Evolutionary conservation across 2,888 invertebrate species (phyloP).

Genomic region (Nycteola revayana): DNA sequence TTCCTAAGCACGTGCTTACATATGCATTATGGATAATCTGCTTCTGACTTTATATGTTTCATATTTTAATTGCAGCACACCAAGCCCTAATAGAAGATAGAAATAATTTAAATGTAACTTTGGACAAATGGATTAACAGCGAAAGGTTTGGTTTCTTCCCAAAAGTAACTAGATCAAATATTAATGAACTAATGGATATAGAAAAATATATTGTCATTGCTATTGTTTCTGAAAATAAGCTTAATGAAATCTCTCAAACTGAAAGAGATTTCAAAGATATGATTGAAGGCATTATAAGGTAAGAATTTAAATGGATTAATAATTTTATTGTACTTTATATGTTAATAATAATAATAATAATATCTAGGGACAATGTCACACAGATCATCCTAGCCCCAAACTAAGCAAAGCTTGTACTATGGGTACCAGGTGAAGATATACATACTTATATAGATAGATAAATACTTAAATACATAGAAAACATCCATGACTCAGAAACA

Average conservation of each 20-base stretch:
- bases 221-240: slow-evolving; percentile 93
- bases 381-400: too few relatives aligned
- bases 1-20: too few relatives aligned
- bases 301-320: slow-evolving; percentile 29
- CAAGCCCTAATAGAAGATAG: slow-evolving; percentile 48
- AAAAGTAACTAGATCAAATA: slow-evolving; percentile 91
- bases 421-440: too few relatives aligned
- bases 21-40: too few relatives aligned
- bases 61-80: slow-evolving; percentile 46
- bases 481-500: too few relatives aligned
- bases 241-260: slow-evolving; percentile 89
- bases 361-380: too few relatives aligned
- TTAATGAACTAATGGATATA: slow-evolving; percentile 91
- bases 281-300: slow-evolving; percentile 89
- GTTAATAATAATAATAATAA: too few relatives aligned
- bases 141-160: slow-evolving; percentile 95
- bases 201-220: slow-evolving; percentile 94
- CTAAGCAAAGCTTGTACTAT: too few relatives aligned
- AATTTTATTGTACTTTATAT: background rate
- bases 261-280: slow-evolving; percentile 92
- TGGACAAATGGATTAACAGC: slow-evolving; percentile 93
- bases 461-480: too few relatives aligned
- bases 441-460: too few relatives aligned
- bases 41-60: too few relatives aligned
- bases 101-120: slow-evolving; percentile 82